A percentile compares a stretch with the other conserved stretches of the same genome.
Conservation (phyloP, 2,113 vertebrate species). For the Herpailurus yagouaroundi region DNA sequence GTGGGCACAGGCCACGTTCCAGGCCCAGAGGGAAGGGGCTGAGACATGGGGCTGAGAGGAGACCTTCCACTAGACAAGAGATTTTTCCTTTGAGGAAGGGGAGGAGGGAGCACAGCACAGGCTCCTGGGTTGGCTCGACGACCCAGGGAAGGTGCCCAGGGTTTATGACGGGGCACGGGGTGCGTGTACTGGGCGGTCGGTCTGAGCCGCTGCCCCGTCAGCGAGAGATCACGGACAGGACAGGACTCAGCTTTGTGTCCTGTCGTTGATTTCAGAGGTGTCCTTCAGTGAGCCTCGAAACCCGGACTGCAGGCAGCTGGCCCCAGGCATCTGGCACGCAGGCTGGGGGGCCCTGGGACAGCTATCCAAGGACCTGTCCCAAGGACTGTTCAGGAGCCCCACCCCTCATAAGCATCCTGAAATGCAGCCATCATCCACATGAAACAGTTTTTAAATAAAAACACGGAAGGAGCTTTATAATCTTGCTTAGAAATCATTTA, state of each 20-base stretch:
- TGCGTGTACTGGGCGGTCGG: not conserved
- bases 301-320: not conserved
- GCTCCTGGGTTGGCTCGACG: not conserved
- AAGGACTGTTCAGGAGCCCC: not conserved
- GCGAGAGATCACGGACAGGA: not conserved
- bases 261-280: not conserved
- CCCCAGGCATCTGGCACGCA: not conserved
- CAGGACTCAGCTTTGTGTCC: too few species aligned
- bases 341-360: not conserved
- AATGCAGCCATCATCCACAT: not conserved
- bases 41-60: not conserved
- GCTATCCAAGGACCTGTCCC: not conserved
- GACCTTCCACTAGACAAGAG: fast-evolving
- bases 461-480: not conserved
- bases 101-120: not conserved
- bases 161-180: not conserved
- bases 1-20: fast-evolving
- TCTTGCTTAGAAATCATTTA: not conserved
- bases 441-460: not conserved
- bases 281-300: not conserved
- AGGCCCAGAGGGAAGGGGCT: fast-evolving
- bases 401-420: fast-evolving
- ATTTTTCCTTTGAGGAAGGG: not conserved
- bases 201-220: not conserved
- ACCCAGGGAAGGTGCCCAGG: not conserved